Base-by-base conservation (phyloP, 2,797 vertebrate species). In the Erpetoichthys calabaricus region DNA sequence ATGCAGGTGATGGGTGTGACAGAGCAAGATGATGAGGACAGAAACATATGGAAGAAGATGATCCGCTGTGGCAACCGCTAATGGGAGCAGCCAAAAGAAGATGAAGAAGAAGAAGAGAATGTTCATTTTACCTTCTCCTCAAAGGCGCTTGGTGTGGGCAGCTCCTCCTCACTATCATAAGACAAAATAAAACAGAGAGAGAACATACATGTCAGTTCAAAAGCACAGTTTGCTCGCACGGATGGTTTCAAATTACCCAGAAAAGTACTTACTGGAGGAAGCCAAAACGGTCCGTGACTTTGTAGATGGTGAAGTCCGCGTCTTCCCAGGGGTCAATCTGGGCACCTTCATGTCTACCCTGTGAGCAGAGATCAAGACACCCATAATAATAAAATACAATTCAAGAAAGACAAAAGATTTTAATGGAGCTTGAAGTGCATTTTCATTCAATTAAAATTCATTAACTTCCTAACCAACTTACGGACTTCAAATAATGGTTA, bases 241-340 rank as follows among this genome's bases (percentile, higher is more conserved):
- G n/a, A 8, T 7, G 5, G 1, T 42, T 5, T 0, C 0, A 3
- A 56, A 0, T 9, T 51, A 44, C n/a, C 45, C 0, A 1, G 7
- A 1, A 41, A 7, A 43, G 42, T 46, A 87, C 92, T 89, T 84
- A 94, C 91, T 91, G 91, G 71, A 90, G 75, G 79, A 92, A 94
- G 71, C 90, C 89, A 56, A 92, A 91, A 42, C 90, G 87, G 73
- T 94, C 89, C 3, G 86, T 91, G 72, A 91, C 83, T 75, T 91
- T 91, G 70, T 87, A 92, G 59, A 94, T 77, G 0, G 72, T 78
- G 70, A 87, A 92, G 73, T 92, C 76, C 0, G 89, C 86, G 79
- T 97, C 91, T 72, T 95, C 92, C 91, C 91, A 89, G 0, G 84
- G 86, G 78, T 96, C 89, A 68, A 90, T 86, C 42, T 74, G 73